Percentiles rank a stretch among this genome's conserved stretches.
Evolutionary conservation across 2,888 invertebrate genomes (phyloP).

Genomic region (Pedicia rivosa): DNA sequence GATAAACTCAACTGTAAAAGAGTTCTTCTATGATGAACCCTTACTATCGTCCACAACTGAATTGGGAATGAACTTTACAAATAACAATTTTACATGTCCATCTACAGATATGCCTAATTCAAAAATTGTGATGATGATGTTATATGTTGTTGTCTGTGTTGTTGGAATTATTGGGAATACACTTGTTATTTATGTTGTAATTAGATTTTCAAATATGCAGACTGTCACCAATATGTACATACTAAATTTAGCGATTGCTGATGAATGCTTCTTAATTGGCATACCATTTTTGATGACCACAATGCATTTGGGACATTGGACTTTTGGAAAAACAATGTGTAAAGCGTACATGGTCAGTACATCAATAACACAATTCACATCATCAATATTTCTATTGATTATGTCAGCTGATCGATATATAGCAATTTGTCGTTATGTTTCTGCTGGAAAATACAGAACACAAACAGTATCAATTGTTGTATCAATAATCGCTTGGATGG

Average conservation of each 20-base stretch:
- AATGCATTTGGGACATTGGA: slow-evolving; percentile 60
- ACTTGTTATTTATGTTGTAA: slow-evolving; percentile 68
- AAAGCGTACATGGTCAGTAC: slow-evolving; percentile 74
- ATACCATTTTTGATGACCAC: slow-evolving; percentile 73
- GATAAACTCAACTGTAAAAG: too few relatives aligned
- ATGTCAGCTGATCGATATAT: slow-evolving; percentile 75
- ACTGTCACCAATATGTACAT: slow-evolving; percentile 83
- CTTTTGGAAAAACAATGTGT: slow-evolving; percentile 66
- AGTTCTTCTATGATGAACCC: too few relatives aligned
- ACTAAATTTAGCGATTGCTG: slow-evolving; percentile 70
- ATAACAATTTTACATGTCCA: slow-evolving; percentile 31
- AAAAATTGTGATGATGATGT: slow-evolving; percentile 40
- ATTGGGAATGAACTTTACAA: slow-evolving; percentile 1
- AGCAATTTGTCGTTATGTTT: slow-evolving; percentile 77
- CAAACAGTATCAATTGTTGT: slow-evolving; percentile 65
- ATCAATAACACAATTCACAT: slow-evolving; percentile 75
- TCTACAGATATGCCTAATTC: slow-evolving; percentile 34
- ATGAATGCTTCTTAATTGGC: slow-evolving; percentile 71
- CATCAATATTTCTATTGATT: slow-evolving; percentile 68
- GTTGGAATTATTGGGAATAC: slow-evolving; percentile 71
- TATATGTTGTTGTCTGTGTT: slow-evolving; percentile 65
- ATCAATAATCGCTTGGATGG: slow-evolving; percentile 61
- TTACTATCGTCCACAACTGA: too few relatives aligned
- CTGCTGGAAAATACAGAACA: slow-evolving; percentile 61
- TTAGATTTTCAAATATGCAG: slow-evolving; percentile 76